Conservation (phyloP, 2,113 vertebrate species). For the Myanophis thanlyinensis region DNA sequence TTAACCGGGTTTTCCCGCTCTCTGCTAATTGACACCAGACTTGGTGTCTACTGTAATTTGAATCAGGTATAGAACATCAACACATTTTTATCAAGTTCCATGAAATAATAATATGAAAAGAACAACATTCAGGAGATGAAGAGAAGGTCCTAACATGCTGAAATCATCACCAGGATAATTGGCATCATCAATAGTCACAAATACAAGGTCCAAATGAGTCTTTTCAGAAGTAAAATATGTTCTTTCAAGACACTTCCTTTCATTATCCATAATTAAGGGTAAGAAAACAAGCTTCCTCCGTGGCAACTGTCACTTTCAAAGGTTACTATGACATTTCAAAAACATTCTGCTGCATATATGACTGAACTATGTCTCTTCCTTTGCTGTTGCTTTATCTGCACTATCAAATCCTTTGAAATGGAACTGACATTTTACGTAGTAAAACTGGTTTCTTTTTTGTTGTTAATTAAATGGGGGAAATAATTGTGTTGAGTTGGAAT, state of each 20-base stretch:
- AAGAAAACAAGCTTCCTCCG: slow-evolving; percentile 13
- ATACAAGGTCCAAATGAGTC: not conserved
- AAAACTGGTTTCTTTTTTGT: slow-evolving; percentile 10
- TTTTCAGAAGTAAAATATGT: not conserved
- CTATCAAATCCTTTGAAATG: slow-evolving; percentile 34
- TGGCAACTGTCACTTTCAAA: slow-evolving; percentile 63
- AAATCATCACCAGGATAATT: not conserved
- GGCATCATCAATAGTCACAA: not conserved
- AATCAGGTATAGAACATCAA: too few species aligned
- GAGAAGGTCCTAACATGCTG: not conserved
- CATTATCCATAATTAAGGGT: not conserved
- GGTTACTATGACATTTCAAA: slow-evolving; percentile 72
- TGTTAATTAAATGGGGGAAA: slow-evolving; percentile 10
- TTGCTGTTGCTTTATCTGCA: slow-evolving; percentile 6
- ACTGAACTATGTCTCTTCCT: slow-evolving; percentile 59
- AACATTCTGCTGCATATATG: slow-evolving; percentile 59
- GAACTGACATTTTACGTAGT: slow-evolving; percentile 60
- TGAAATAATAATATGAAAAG: not conserved
- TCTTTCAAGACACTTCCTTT: not conserved
- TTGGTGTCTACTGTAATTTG: too few species aligned
- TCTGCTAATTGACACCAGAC: too few species aligned
- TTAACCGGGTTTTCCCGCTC: too few species aligned
- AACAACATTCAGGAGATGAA: not conserved
- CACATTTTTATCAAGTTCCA: not conserved
- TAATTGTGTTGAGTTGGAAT: slow-evolving; percentile 15